These are phyloP conservation scores for Anastrepha ludens DNA, from an alignment of 1,140 invertebrate genomes.

Conservation along the genomic window DNA sequence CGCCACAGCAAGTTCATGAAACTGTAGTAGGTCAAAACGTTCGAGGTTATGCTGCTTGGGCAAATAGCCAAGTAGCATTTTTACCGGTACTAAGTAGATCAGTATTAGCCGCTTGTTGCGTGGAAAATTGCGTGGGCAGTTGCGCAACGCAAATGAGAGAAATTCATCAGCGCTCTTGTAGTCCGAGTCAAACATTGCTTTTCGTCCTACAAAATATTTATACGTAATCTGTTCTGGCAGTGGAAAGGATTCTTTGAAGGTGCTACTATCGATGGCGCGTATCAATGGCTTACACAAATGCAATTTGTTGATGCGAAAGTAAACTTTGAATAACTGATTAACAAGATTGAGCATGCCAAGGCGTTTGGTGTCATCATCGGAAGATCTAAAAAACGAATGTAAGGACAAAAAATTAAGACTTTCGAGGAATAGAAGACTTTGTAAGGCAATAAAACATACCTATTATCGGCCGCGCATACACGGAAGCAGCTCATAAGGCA, in stretches of 20 bases:
- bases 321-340: conserved; percentile 98
- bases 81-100: conserved; percentile 97
- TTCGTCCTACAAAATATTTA: conserved; percentile 96
- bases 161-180: conserved; percentile 94
- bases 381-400: conserved; percentile 76
- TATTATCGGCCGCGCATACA: conserved; percentile 95
- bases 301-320: conserved; percentile 97
- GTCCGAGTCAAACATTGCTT: conserved; percentile 98
- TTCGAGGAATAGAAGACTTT: neutral
- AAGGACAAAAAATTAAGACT: neutral
- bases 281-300: conserved; percentile 98
- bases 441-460: conserved; percentile 60
- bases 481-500: conserved; percentile 95
- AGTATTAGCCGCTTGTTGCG: conserved; percentile 96
- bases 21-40: conserved; percentile 94
- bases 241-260: conserved; percentile 91
- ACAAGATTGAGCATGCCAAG: conserved; percentile 97
- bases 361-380: conserved; percentile 93
- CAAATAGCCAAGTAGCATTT: conserved; percentile 96
- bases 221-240: conserved; percentile 94
- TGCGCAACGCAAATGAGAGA: conserved; percentile 93
- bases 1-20: conserved; percentile 90
- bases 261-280: conserved; percentile 93
- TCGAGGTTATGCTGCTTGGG: conserved; percentile 86
- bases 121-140: conserved; percentile 86